Evolutionary conservation across 1,140 invertebrate species (phyloP).

Genomic region (Formica selysi): DNA sequence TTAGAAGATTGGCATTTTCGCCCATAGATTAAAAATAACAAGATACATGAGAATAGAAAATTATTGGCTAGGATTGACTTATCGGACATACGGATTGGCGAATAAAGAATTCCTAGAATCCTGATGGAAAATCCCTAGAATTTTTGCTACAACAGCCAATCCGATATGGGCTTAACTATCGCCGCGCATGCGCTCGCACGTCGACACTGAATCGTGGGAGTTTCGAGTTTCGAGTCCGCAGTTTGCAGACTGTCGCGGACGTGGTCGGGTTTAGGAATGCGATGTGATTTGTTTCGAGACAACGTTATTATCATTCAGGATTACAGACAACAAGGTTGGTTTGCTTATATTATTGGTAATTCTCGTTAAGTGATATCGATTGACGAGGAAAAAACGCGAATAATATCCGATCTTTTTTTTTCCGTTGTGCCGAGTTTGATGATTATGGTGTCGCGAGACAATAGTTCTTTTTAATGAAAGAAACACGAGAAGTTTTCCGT

Average conservation of each 20-base stretch:
- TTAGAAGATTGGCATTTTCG: not conserved
- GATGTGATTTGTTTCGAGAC: not conserved
- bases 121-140: no score
- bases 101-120: no score
- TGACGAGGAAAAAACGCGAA: not conserved
- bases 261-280: not conserved
- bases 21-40: no score
- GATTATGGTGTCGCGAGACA: no score
- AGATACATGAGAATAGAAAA: no score
- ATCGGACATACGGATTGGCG: no score
- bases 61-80: no score
- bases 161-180: no score
- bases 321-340: slow-evolving; percentile 25
- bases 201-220: no score
- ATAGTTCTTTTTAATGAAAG: not conserved
- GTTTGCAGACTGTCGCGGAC: not conserved
- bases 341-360: not conserved
- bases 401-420: not conserved
- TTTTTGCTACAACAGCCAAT: no score
- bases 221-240: not conserved
- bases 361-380: not conserved
- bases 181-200: no score
- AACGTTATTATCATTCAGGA: not conserved
- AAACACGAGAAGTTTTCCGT: not conserved
- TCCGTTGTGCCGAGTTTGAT: not conserved